Base-by-base conservation (phyloP, 2,888 invertebrate genomes). In the Polyploca ridens region DNA sequence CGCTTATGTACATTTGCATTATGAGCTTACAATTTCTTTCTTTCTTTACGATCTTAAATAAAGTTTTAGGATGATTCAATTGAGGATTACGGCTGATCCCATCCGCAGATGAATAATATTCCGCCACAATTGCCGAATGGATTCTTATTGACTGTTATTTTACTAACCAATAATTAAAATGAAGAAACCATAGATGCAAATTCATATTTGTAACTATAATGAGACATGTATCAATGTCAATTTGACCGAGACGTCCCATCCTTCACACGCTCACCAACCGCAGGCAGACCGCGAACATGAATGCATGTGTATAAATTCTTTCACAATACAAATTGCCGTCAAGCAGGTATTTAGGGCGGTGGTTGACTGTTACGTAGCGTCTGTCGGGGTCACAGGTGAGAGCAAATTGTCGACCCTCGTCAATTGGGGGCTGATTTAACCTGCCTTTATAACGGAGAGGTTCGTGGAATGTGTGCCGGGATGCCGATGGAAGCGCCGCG, bases 391-490 rank as follows among this genome's bases (percentile, higher is more conserved):
- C 85, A 78, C 84, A 81, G 83, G 85, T 85, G 84, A 80, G 74
- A 74, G 77, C 83, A 82, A 82, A 83, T 83, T 80, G 84, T 77
- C 79, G 79, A 86, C 86, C 86, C 84, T 86, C 77, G 83, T 87
- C 86, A 86, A 68, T 70, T 71, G 66, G 66, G 65, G 66, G 72
- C 72, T 82, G 83, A 84, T 83, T 83, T 82, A 79, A 78, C 74
- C 72, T 66, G 66, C 75, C 68, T 74, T 69, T 70, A 66, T 74
- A 73, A 76, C 72, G 64, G 69, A 68, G 44, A 66, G 65, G 67
- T 66, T 64, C 62, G 59, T 62, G 44, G 64, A 64, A 72, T 73
- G 72, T 73, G 66, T 63, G 61, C 44, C 41, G 19, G 54, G 54
- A 54, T n/a, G 46, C 46, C 46, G 46, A 6, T 46, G 46, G 46